These are phyloP conservation scores for Drosophila saltans DNA, from an alignment of 1,140 invertebrate genomes.

Conservation along the genomic window DNA sequence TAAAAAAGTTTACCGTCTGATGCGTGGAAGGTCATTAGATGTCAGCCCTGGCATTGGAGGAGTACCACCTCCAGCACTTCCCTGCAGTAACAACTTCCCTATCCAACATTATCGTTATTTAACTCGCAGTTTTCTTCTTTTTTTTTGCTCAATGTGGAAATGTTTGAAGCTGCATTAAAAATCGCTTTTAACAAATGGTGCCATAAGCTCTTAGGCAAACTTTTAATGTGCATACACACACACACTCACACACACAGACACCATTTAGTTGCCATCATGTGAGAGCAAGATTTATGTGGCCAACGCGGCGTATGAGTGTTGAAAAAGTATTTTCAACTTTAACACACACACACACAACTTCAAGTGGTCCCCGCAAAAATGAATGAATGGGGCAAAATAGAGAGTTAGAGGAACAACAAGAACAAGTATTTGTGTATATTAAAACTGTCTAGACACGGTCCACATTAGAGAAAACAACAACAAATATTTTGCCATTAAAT, in stretches of 20 bases:
- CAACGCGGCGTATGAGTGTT: slow-evolving; percentile 64
- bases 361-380: slow-evolving; percentile 29
- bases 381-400: not conserved
- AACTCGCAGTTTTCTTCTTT: slow-evolving; percentile 4
- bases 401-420: not conserved
- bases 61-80: not conserved
- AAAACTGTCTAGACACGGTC: slow-evolving; percentile 69
- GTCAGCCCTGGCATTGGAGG: slow-evolving; percentile 53
- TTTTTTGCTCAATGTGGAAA: slow-evolving; percentile 7
- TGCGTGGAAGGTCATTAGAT: slow-evolving; percentile 68
- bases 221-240: slow-evolving; percentile 66
- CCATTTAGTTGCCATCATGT: slow-evolving; percentile 32
- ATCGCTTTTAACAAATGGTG: slow-evolving; percentile 80
- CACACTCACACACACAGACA: slow-evolving; percentile 18
- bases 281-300: slow-evolving; percentile 65
- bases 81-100: not conserved
- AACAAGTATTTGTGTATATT: slow-evolving; percentile 65
- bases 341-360: slow-evolving; percentile 35
- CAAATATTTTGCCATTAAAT: slow-evolving; percentile 51
- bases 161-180: slow-evolving; percentile 76
- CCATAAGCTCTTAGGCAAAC: slow-evolving; percentile 76
- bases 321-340: slow-evolving; percentile 62
- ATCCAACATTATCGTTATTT: not conserved
- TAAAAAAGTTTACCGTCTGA: slow-evolving; percentile 61
- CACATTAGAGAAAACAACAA: slow-evolving; percentile 49